phyloP scores from a whole-genome alignment of 2,113 vertebrate species.

The Gopherus flavomarginatus region DNA sequence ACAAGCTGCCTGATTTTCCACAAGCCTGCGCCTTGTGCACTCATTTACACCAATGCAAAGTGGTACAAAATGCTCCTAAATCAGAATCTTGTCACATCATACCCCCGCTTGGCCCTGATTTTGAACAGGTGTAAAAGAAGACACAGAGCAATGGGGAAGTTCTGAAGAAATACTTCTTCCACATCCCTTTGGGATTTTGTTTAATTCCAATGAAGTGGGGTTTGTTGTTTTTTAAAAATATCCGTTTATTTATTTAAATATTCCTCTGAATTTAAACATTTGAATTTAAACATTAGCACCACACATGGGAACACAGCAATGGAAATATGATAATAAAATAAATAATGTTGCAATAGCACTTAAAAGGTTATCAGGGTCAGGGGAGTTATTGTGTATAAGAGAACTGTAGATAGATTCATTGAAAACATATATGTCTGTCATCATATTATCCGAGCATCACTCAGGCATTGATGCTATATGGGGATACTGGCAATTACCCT shows the following conservation, averaged over 20 bases:
- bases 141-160: not conserved
- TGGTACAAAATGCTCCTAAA: not conserved
- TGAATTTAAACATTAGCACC: not conserved
- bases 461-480: not conserved
- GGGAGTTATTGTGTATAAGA: slow-evolving; percentile 15
- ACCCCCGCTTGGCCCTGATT: accelerated
- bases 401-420: not conserved
- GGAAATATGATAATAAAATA: not conserved
- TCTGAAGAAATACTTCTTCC: not conserved
- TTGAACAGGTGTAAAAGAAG: not conserved
- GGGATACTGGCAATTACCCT: slow-evolving; percentile 13
- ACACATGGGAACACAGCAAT: not conserved
- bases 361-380: not conserved
- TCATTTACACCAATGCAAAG: not conserved
- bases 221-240: not conserved
- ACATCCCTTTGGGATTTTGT: not conserved
- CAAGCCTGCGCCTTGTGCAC: not conserved
- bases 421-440: not conserved
- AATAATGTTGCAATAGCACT: not conserved
- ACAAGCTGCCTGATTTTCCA: not conserved
- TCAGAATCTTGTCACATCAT: not conserved
- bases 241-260: not conserved
- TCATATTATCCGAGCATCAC: not conserved
- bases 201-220: not conserved
- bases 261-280: not conserved